Percentiles rank a stretch among this genome's conserved stretches.
Evolutionary conservation across 2,888 invertebrate genomes (phyloP).

Genomic region (Caenorhabditis afra): DNA sequence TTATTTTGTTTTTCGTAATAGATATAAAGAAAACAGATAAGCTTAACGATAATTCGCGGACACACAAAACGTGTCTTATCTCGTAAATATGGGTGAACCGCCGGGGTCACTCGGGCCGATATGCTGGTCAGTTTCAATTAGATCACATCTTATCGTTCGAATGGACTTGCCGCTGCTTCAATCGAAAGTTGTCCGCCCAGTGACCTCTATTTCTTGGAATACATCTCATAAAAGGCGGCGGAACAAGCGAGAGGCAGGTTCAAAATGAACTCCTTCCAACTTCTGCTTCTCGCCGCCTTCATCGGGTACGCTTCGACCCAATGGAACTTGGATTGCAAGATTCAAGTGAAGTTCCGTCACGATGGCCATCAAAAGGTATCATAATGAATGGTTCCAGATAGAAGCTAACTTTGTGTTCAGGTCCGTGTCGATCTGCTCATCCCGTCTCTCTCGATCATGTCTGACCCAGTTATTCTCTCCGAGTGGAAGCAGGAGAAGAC

Average conservation of each 20-base stretch:
- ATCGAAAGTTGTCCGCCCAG: constrained; percentile 55
- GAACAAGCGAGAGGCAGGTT: constrained; percentile 1
- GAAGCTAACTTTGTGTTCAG: constrained; percentile 19
- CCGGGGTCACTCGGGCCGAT: constrained; percentile 11
- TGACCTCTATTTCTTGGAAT: constrained; percentile 50
- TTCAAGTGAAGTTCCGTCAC: constrained; percentile 57
- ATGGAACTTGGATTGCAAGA: constrained; percentile 56
- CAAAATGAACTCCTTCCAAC: constrained; percentile 53
- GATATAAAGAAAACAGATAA: too few species aligned
- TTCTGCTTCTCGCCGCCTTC: constrained; percentile 41
- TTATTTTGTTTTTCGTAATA: background rate
- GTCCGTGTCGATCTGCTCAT: constrained; percentile 58
- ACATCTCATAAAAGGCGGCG: constrained; percentile 40
- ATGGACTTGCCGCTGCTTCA: constrained; percentile 38
- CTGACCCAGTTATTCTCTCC: constrained; percentile 57
- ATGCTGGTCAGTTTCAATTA: constrained; percentile 32
- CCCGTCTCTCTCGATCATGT: constrained; percentile 56
- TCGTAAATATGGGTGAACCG: constrained; percentile 25
- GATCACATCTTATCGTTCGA: constrained; percentile 54
- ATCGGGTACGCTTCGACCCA: constrained; percentile 43
- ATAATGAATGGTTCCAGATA: too few species aligned
- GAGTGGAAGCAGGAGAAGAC: constrained; percentile 53
- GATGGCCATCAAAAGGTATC: constrained; percentile 56
- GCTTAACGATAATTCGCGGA: background rate
- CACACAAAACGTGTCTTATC: constrained; percentile 2